A percentile compares a stretch with the other conserved stretches of the same genome.
Evolutionary conservation across 2,113 vertebrate genomes (phyloP).

Genomic region (Callipepla californica): DNA sequence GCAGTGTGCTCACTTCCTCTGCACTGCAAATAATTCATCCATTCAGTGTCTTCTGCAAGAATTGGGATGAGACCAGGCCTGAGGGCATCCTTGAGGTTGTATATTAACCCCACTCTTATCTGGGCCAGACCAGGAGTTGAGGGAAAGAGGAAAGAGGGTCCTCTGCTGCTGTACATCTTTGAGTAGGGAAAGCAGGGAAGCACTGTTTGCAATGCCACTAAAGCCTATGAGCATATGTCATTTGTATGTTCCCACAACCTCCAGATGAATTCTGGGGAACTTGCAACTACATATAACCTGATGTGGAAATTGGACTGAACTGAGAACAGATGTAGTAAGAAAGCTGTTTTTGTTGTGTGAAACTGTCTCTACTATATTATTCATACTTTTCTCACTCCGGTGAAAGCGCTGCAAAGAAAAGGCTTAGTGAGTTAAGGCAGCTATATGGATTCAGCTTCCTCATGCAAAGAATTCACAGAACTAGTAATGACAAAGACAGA

Average conservation of each 20-base stretch:
- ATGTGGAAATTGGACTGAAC: not conserved
- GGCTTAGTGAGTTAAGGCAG: not conserved
- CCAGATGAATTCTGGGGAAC: not conserved
- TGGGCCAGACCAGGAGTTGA: not conserved
- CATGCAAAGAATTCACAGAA: not conserved
- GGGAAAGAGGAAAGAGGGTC: not conserved
- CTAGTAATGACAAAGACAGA: not conserved
- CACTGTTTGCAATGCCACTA: accelerated
- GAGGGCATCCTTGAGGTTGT: not conserved
- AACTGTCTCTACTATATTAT: not conserved
- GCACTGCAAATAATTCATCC: not conserved
- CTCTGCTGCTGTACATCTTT: accelerated
- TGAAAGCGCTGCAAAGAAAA: not conserved
- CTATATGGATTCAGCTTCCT: not conserved
- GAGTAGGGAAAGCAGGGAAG: not conserved
- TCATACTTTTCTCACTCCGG: not conserved
- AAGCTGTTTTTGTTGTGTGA: not conserved
- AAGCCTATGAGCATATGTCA: not conserved
- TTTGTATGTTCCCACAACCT: not conserved
- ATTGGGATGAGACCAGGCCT: not conserved
- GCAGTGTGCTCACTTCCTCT: accelerated
- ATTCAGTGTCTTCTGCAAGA: accelerated
- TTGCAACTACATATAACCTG: not conserved
- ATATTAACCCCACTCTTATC: not conserved
- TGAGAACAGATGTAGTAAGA: not conserved